A percentile compares a stretch with the other conserved stretches of the same genome.
Conservation (phyloP, 2,113 vertebrate species). For the Platycercus adscitus region DNA sequence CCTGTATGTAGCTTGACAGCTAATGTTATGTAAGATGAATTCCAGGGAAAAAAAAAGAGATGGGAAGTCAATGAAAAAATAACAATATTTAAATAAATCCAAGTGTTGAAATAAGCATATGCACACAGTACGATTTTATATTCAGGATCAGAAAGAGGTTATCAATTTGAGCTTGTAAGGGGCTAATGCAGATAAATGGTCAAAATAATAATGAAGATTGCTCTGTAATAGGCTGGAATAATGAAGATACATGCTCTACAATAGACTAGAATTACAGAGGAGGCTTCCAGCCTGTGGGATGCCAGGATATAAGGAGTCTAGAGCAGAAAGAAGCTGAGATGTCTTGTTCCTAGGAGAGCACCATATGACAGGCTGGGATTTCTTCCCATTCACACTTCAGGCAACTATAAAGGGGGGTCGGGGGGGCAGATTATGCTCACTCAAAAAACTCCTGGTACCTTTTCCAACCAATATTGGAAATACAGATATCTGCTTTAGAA, state of each 20-base stretch:
- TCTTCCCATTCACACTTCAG: conserved; percentile 55
- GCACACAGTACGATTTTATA: not conserved
- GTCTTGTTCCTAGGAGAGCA: conserved; percentile 28
- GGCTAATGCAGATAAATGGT: not conserved
- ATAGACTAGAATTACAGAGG: not conserved
- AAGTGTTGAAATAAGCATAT: not conserved
- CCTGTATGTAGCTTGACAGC: not conserved
- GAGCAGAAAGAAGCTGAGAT: conserved; percentile 51
- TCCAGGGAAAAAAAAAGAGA: not conserved
- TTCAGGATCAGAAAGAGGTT: not conserved
- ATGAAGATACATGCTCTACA: not conserved
- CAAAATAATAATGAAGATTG: conserved; percentile 14
- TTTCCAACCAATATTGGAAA: not conserved
- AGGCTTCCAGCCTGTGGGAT: not conserved
- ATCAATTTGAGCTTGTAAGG: not conserved
- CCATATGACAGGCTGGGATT: conserved; percentile 42
- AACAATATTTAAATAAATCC: not conserved
- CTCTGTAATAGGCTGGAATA: not conserved
- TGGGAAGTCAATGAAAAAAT: not conserved
- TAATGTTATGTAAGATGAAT: not conserved
- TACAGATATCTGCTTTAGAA: not conserved
- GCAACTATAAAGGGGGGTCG: not conserved
- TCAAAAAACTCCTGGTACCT: not conserved
- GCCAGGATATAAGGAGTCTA: conserved; percentile 3
- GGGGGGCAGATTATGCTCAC: not conserved